A percentile compares a stretch with the other conserved stretches of the same genome.
phyloP scores from a whole-genome alignment of 2,113 vertebrate species.

The Apteryx mantelli region DNA sequence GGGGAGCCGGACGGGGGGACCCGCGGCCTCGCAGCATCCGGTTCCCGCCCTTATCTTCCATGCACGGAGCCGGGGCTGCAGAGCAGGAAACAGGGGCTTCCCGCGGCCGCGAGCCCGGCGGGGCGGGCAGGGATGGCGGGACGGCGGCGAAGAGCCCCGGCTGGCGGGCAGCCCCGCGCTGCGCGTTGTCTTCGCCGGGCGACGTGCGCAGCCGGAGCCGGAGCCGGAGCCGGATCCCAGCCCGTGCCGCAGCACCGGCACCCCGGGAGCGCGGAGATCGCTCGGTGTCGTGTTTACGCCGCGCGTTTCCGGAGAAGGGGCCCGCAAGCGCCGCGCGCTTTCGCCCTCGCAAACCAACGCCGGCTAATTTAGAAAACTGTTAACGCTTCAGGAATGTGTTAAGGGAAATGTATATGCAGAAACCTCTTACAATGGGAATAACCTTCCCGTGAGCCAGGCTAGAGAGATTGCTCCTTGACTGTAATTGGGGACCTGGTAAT shows the following conservation, averaged over 20 bases:
- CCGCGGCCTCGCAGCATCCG: fast-evolving
- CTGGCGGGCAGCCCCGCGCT: background rate
- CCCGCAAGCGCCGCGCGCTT: background rate
- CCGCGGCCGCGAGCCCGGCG: background rate
- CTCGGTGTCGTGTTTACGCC: fast-evolving
- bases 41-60: background rate
- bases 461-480: constrained; percentile 75
- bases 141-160: background rate
- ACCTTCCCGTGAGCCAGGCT: constrained; percentile 72
- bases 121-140: background rate
- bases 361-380: background rate
- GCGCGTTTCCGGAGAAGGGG: background rate
- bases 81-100: background rate
- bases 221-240: fast-evolving
- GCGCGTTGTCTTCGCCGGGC: fast-evolving
- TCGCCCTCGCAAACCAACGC: fast-evolving
- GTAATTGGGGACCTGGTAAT: constrained; percentile 81
- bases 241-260: background rate
- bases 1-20: background rate
- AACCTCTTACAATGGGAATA: constrained; percentile 74
- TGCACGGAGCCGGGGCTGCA: background rate
- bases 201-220: fast-evolving
- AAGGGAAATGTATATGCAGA: background rate
- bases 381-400: background rate
- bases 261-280: fast-evolving